phyloP scores from a whole-genome alignment of 2,888 invertebrate genomes.

The Drosophila sordidapex region DNA sequence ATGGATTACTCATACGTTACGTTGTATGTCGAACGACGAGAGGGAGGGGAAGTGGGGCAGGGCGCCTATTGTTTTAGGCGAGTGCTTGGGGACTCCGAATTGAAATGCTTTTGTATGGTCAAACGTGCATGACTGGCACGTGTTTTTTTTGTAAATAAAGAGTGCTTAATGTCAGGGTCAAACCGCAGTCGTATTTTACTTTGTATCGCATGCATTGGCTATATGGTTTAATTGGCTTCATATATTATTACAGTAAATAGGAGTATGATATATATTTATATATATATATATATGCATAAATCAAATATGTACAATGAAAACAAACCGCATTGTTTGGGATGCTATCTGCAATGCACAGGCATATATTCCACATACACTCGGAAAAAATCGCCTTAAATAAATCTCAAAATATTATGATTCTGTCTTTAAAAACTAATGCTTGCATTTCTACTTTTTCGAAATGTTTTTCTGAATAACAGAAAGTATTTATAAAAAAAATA shows the following conservation, averaged over 20 bases:
- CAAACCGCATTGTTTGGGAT: slow-evolving; percentile 30
- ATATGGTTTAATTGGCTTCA: slow-evolving; percentile 52
- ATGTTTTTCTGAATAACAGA: neutral
- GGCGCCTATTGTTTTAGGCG: slow-evolving; percentile 55
- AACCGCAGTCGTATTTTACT: slow-evolving; percentile 30
- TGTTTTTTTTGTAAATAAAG: slow-evolving; percentile 29
- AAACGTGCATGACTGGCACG: slow-evolving; percentile 66
- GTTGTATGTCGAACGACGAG: slow-evolving; percentile 32
- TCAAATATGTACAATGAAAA: slow-evolving; percentile 45
- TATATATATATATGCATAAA: slow-evolving; percentile 53
- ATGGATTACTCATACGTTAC: slow-evolving; percentile 72
- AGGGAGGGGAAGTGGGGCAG: neutral
- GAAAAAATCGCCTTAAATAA: neutral
- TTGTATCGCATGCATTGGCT: slow-evolving; percentile 42
- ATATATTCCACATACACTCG: slow-evolving; percentile 25
- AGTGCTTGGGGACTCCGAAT: slow-evolving; percentile 2
- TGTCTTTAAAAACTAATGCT: neutral
- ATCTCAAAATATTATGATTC: neutral
- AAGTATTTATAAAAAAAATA: neutral
- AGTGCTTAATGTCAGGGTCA: slow-evolving; percentile 76
- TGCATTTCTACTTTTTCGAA: neutral
- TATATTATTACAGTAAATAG: neutral
- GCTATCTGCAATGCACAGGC: slow-evolving; percentile 30
- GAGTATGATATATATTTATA: slow-evolving; percentile 31
- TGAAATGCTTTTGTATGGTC: slow-evolving; percentile 53